Conservation (phyloP, 35 echinoderm and acorn worm genomes). For the Diadema setosum region DNA sequence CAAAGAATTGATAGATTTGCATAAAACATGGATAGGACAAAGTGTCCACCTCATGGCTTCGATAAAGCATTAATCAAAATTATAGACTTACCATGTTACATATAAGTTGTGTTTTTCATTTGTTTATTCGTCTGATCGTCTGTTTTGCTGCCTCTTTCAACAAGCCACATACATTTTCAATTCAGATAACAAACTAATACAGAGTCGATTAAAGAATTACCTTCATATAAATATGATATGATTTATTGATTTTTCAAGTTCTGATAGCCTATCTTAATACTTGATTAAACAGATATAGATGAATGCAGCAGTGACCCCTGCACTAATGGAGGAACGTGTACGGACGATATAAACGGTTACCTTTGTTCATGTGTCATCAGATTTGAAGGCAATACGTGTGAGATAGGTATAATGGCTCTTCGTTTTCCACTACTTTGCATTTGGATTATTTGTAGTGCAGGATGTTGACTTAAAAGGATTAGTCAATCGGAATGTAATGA, state of each 20-base stretch:
- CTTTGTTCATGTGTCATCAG: background rate
- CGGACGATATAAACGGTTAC: background rate
- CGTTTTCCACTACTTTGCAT: background rate
- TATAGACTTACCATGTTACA: too few species aligned
- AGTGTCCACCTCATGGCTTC: too few species aligned
- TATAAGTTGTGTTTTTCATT: background rate
- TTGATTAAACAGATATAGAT: background rate
- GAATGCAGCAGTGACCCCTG: background rate
- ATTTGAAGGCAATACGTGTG: background rate
- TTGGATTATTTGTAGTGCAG: background rate
- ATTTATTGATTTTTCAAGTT: background rate
- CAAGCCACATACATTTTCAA: background rate
- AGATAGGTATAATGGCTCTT: background rate
- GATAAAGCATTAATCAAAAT: too few species aligned
- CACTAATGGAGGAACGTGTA: background rate
- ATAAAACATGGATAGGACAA: too few species aligned
- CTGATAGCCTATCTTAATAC: background rate
- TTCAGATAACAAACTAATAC: background rate
- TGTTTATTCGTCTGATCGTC: background rate
- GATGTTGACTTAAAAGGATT: background rate
- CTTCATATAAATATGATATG: background rate
- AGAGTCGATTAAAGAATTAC: background rate
- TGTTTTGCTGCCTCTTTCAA: background rate
- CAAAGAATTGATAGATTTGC: too few species aligned
- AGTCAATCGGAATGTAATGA: background rate